Conservation (phyloP, 2,113 vertebrate species). For the Phylloscopus whistleri region DNA sequence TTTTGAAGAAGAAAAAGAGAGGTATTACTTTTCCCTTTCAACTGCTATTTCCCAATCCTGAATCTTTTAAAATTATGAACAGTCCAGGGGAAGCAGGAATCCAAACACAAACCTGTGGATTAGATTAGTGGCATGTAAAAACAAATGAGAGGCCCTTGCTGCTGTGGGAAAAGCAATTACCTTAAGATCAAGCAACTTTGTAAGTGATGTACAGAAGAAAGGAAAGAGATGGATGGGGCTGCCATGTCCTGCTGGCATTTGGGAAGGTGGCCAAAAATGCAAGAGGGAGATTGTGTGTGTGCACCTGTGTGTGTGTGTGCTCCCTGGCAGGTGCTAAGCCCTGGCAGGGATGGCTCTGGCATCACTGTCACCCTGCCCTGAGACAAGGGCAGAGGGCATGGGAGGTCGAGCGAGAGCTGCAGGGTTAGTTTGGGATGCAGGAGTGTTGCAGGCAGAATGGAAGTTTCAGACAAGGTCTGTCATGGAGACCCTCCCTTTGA, state of each 20-base stretch:
- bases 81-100: background rate
- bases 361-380: background rate
- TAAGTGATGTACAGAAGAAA: background rate
- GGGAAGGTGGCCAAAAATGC: background rate
- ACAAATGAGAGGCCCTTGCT: background rate
- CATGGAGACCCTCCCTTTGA: background rate
- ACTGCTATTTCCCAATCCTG: background rate
- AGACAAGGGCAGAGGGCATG: background rate
- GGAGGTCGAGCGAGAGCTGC: accelerated
- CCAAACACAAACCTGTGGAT: background rate
- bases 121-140: background rate
- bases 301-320: background rate
- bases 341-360: background rate
- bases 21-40: background rate
- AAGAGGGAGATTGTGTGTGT: background rate
- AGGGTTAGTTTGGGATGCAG: background rate
- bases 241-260: background rate
- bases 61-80: background rate
- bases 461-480: background rate
- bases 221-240: background rate
- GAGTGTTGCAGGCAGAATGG: background rate
- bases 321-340: background rate
- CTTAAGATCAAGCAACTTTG: background rate
- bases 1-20: background rate
- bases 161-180: background rate